Evolutionary conservation across 2,113 vertebrate species (phyloP).

Genomic region (Tyto alba): DNA sequence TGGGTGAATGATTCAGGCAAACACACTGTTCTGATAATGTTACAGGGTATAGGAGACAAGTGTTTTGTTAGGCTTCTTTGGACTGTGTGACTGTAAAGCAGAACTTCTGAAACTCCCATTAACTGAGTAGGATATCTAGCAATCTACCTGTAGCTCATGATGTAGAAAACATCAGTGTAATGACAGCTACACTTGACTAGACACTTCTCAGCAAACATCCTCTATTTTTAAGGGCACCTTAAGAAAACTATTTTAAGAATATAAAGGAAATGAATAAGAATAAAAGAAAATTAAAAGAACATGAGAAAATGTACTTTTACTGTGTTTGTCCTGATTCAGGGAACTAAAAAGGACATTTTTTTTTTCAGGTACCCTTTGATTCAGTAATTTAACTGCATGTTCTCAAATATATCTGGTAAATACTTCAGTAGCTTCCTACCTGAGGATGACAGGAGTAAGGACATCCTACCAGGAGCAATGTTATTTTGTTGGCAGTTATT

Average conservation of each 20-base stretch:
- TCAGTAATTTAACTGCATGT: background rate
- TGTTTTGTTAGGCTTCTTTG: background rate
- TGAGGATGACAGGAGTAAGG: background rate
- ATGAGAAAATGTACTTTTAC: background rate
- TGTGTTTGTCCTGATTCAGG: background rate
- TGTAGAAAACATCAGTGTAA: background rate
- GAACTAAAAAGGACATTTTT: background rate
- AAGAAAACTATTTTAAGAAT: background rate
- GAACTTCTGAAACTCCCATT: background rate
- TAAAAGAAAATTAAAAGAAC: background rate
- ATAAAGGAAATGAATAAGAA: background rate
- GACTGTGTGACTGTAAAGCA: background rate
- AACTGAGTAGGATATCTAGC: background rate
- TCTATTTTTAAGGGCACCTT: background rate
- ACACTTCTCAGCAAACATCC: background rate
- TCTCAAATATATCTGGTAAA: background rate
- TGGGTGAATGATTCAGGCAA: background rate
- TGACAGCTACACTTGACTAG: background rate
- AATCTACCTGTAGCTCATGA: background rate
- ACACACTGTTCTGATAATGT: background rate
- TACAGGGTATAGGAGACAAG: background rate
- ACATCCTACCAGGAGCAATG: background rate
- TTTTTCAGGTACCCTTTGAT: background rate
- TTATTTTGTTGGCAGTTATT: background rate
- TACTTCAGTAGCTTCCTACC: background rate